phyloP scores from a whole-genome alignment of 2,888 invertebrate species.

The Amphipoea oculea region DNA sequence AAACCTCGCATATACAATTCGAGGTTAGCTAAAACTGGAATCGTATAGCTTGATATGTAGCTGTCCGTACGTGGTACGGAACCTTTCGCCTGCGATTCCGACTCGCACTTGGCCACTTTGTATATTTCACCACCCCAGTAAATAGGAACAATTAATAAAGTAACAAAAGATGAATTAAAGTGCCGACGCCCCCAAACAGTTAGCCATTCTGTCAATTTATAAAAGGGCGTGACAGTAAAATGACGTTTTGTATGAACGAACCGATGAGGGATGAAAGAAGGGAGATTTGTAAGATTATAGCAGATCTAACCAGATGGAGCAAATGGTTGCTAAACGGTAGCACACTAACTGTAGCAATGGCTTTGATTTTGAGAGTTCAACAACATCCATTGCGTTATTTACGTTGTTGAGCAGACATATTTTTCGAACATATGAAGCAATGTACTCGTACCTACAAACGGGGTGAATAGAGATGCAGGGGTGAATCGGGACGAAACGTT shows the following conservation, averaged over 20 bases:
- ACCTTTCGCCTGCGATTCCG: neutral
- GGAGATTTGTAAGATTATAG: slow-evolving; percentile 8
- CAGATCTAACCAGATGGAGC: slow-evolving; percentile 4
- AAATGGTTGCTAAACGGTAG: neutral
- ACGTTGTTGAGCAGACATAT: no score
- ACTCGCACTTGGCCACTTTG: neutral
- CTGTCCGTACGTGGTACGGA: neutral
- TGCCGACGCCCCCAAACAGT: slow-evolving; percentile 31
- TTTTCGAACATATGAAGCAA: no score
- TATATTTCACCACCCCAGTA: slow-evolving; percentile 18
- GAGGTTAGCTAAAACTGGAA: no score
- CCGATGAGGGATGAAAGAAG: slow-evolving; percentile 1
- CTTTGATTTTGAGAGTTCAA: neutral
- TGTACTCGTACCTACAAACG: no score
- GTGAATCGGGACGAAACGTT: no score
- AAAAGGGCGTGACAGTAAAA: slow-evolving; percentile 30
- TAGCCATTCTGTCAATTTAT: slow-evolving; percentile 31
- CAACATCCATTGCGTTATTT: neutral
- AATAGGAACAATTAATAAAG: slow-evolving; percentile 39
- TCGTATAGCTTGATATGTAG: no score
- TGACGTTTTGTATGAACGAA: slow-evolving; percentile 22
- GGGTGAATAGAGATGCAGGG: no score
- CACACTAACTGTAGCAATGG: neutral
- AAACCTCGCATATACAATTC: no score
- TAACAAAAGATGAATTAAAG: slow-evolving; percentile 45